Conservation (phyloP, 37 sponge, comb jelly and placozoan species). For the Aplysina aerophoba region DNA sequence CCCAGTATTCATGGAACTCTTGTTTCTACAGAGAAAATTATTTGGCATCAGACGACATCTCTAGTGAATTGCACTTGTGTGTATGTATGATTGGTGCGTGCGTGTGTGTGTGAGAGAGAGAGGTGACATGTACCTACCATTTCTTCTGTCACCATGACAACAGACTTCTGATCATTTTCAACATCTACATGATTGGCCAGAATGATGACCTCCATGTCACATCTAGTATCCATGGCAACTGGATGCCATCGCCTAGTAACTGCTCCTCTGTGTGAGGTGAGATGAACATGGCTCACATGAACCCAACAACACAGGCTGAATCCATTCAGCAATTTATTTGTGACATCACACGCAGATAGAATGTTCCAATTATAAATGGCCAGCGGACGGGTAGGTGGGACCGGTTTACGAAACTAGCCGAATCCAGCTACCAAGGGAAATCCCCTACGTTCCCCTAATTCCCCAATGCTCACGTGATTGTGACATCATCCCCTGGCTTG, state of each 20-base stretch:
- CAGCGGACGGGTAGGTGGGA: no score
- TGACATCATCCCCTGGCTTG: conserved; percentile 82
- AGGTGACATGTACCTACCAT: conserved; percentile 40
- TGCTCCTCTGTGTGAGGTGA: conserved; percentile 59
- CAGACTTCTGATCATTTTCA: conserved; percentile 65
- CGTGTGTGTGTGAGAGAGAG: background rate
- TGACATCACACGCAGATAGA: no score
- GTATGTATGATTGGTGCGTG: no score
- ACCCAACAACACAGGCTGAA: no score
- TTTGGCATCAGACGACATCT: no score
- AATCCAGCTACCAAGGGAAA: no score
- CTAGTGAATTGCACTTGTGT: no score
- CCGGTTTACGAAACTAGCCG: no score
- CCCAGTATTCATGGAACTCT: conserved; percentile 46
- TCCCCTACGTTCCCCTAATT: no score
- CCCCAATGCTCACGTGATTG: conserved; percentile 36
- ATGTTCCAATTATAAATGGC: no score
- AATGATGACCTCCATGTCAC: conserved; percentile 75
- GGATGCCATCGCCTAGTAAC: conserved; percentile 70
- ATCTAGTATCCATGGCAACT: conserved; percentile 41
- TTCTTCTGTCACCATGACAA: conserved; percentile 65
- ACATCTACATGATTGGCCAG: conserved; percentile 79
- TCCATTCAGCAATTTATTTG: no score
- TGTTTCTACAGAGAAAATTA: conserved; percentile 25
- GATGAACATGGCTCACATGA: no score